Evolutionary conservation across 2,113 vertebrate species (phyloP).

Genomic region (Chaenogobius annularis): DNA sequence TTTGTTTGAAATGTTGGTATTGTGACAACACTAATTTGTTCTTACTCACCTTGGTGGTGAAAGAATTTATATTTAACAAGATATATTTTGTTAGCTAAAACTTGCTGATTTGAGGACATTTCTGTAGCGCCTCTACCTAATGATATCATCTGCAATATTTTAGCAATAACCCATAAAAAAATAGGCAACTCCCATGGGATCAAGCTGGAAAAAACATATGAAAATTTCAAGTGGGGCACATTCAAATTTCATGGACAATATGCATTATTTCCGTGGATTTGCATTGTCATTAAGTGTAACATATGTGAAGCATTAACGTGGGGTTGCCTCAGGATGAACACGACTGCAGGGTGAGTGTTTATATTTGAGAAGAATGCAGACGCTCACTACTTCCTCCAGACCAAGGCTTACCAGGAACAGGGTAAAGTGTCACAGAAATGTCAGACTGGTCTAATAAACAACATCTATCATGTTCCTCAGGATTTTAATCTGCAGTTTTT

Average conservation of each 20-base stretch:
- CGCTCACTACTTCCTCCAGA: constrained; percentile 4
- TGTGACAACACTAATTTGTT: no score
- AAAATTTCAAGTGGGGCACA: background rate
- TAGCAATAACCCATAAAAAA: background rate
- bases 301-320: constrained; percentile 17
- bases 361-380: background rate
- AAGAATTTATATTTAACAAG: no score
- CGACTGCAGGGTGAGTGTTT: background rate
- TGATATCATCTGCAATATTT: background rate
- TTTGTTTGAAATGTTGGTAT: no score
- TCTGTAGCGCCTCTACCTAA: background rate
- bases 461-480: constrained; percentile 12
- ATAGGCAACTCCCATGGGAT: background rate
- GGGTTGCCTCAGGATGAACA: background rate
- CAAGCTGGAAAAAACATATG: background rate
- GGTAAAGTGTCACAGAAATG: constrained; percentile 31
- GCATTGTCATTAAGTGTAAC: background rate
- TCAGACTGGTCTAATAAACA: constrained; percentile 21
- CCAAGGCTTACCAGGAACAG: constrained; percentile 12
- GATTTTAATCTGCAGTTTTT: constrained; percentile 34
- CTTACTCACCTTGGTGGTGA: no score
- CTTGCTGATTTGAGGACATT: background rate
- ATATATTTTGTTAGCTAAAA: background rate
- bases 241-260: background rate
- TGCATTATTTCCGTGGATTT: background rate